Conservation (phyloP, 2,888 invertebrate species). For the Theretra japonica region DNA sequence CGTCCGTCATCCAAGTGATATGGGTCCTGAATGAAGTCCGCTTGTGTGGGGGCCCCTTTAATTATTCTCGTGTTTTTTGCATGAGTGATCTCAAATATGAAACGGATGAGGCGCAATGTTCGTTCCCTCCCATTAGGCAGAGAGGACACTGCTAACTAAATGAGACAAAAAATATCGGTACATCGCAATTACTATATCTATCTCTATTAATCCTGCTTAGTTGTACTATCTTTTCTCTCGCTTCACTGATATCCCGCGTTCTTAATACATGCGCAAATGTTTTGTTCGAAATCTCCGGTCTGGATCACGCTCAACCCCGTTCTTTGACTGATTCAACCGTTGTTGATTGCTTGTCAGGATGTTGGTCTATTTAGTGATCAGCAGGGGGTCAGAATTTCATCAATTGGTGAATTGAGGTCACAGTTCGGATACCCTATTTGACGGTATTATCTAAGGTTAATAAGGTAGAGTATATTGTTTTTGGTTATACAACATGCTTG, state of each 20-base stretch:
- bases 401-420: background rate
- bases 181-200: too few species aligned
- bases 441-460: background rate
- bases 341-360: background rate
- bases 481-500: too few species aligned
- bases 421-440: background rate
- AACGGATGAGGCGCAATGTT: slow-evolving; percentile 49
- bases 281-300: too few species aligned
- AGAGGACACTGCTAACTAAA: too few species aligned
- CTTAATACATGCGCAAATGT: too few species aligned
- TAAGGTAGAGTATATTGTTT: background rate
- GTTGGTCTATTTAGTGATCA: background rate
- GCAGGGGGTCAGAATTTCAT: background rate
- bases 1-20: slow-evolving; percentile 61
- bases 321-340: slow-evolving; percentile 12
- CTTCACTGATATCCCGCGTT: too few species aligned
- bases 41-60: slow-evolving; percentile 58
- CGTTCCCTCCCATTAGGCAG: slow-evolving; percentile 31
- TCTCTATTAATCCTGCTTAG: too few species aligned
- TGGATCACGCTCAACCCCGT: slow-evolving; percentile 31
- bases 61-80: slow-evolving; percentile 61
- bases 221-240: too few species aligned
- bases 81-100: slow-evolving; percentile 56
- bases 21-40: slow-evolving; percentile 56
- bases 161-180: too few species aligned